Evolutionary conservation across 2,888 invertebrate species (phyloP), one percentile per base, ranked within the genome.

Genomic region (Ormyrus labotus): DNA sequence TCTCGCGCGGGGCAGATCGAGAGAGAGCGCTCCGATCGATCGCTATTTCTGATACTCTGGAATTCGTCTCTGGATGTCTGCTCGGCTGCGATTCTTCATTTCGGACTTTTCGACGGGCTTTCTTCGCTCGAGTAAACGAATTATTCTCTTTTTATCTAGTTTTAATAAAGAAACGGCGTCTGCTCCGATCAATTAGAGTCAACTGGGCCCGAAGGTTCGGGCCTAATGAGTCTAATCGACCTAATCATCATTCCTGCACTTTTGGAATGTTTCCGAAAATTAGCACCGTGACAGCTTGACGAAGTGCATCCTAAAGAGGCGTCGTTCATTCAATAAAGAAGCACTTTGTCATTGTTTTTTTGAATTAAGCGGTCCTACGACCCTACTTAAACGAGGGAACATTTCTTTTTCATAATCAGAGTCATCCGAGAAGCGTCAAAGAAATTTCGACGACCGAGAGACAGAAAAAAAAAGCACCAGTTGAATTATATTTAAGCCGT

Each of bases 201-300:
- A 69, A 69, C 34, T 69, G 9, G 4, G 8, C n/a, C 8, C 47
- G 69, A 69, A 57, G 69, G 69, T 47, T 57, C 47, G 19, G 7
- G 47, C 13, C 57, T 57, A 69, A 69, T 57, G 34, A 69, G 69
- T 69, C 57, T 69, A 57, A 69, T 69, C 55, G 19, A 69, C 57
- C 57, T 69, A 69, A 69, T 57, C 69, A 69, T n/a, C 48, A 68
- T 8, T 45, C 48, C 57, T 47, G 9, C 13, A 45, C 2, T 69
- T 69, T 65, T 67, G 51, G 9, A 9, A 34, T 7, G 11, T 51
- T 65, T 69, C 57, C 19, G 13, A 69, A 69, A 69, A 69, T 69
- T 57, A 69, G 69, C 7, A 48, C 19, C 58, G 19, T 58, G 58
- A 50, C 58, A 48, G 58, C 58, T 57, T 70, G 58, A 58, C 48